phyloP scores from a whole-genome alignment of 2,797 vertebrate genomes.

The Pterois miles region DNA sequence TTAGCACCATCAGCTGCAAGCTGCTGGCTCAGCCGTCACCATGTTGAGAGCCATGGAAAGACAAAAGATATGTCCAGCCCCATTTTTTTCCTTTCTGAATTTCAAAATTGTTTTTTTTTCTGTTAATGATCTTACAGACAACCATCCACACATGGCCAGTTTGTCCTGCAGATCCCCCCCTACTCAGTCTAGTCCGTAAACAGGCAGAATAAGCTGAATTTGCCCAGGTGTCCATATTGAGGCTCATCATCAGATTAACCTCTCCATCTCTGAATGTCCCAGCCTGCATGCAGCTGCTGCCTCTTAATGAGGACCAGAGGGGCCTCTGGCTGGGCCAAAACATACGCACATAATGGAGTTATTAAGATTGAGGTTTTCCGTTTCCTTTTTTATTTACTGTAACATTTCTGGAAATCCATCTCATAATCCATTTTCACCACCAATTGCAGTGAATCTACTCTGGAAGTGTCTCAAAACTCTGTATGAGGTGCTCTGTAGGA shows the following conservation, averaged over 20 bases:
- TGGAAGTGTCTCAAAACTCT: neutral
- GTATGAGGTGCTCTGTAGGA: neutral
- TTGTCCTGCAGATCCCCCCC: neutral
- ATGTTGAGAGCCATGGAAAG: neutral
- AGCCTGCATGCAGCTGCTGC: conserved; percentile 49
- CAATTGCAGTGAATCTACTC: neutral
- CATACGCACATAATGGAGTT: conserved; percentile 11
- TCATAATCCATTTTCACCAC: neutral
- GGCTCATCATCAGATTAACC: conserved; percentile 28
- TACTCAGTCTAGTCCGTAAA: neutral
- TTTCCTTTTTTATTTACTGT: neutral
- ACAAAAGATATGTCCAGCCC: neutral
- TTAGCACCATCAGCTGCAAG: too few relatives aligned
- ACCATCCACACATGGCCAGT: neutral
- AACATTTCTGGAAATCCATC: neutral
- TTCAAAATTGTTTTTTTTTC: neutral
- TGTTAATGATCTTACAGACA: conserved; percentile 27
- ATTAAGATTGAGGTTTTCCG: conserved; percentile 11
- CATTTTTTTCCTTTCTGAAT: conserved; percentile 10
- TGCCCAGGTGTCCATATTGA: neutral
- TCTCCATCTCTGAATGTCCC: conserved; percentile 3
- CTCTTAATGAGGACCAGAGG: conserved; percentile 57
- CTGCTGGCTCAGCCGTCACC: too few relatives aligned
- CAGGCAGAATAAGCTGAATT: conserved; percentile 16
- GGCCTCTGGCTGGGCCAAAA: conserved; percentile 21